These are phyloP conservation scores for Microplitis mediator DNA, from an alignment of 1,140 invertebrate genomes.

Conservation along the genomic window DNA sequence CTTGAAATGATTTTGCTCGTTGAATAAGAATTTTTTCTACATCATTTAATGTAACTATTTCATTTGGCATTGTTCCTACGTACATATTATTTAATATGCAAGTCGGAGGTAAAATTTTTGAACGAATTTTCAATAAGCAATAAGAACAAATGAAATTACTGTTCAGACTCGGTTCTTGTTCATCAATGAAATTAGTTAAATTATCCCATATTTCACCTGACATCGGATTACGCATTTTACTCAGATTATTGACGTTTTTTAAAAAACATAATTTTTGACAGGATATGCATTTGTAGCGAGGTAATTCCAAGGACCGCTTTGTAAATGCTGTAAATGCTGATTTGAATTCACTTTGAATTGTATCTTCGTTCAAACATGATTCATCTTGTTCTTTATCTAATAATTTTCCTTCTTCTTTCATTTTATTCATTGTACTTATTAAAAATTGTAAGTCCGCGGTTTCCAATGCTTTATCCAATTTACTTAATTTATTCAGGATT, in stretches of 20 bases:
- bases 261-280: conserved; percentile 17
- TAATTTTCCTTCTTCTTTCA: background rate
- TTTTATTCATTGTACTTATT: no score
- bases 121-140: no score
- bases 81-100: no score
- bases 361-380: conserved; percentile 12
- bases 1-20: no score
- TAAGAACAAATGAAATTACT: background rate
- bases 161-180: conserved; percentile 15
- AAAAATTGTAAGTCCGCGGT: no score
- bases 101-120: no score
- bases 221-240: background rate
- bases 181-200: conserved; percentile 7
- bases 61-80: no score
- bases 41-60: no score
- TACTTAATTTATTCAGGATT: no score
- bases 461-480: no score
- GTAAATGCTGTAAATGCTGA: conserved; percentile 2
- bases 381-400: background rate
- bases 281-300: conserved; percentile 17
- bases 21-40: no score
- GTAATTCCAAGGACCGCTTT: conserved; percentile 10
- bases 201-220: background rate
- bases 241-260: background rate
- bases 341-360: conserved; percentile 6